Evolutionary conservation across 2,888 invertebrate species (phyloP), one percentile per base, ranked within the genome.

Genomic region (Apodemia mormo): DNA sequence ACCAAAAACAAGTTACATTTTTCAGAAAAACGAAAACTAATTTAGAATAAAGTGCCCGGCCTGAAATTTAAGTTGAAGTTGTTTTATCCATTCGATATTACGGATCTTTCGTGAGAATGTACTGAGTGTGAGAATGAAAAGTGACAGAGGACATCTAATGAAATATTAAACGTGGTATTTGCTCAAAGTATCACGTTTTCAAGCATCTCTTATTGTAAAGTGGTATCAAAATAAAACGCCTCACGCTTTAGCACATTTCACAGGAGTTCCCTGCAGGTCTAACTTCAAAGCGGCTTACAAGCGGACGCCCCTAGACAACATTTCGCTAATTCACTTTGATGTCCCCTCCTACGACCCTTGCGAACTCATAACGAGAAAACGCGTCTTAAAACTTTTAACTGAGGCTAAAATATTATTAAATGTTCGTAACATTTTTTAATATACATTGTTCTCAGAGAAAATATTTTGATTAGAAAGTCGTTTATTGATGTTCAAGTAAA

Each of bases 271-370:
- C 88, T 83, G 85, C 86, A 87, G 90, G 88, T 89, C 81, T 80
- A 84, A 90, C 89, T 88, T 92, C 92, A 93, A 92, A 93, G 91
- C 88, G 83, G 88, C 88, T 89, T 86, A 91, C 89, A 89, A 89
- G 85, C 89, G 89, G 90, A 90, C 90, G 88, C 92, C 91, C 91
- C 88, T 86, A 91, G 90, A 92, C 91, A 92, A 92, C 92, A 90
- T 89, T 64, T 91, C 89, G 89, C 87, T 93, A 92, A 93, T 92
- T 93, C 91, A 87, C 92, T 93, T 93, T 93, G 92, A 93, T 92
- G 90, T 92, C 84, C 87, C 88, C 85, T 81, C 82, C 76, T 79
- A 76, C 82, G 80, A 80, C 80, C 72, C 77, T 74, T 74, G 72
- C 70, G 73, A 77, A 79, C 78, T 79, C 80, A 84, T 89, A 88